Base-by-base conservation (phyloP, 2,888 invertebrate species). In the Dryocosmus kuriphilus region DNA sequence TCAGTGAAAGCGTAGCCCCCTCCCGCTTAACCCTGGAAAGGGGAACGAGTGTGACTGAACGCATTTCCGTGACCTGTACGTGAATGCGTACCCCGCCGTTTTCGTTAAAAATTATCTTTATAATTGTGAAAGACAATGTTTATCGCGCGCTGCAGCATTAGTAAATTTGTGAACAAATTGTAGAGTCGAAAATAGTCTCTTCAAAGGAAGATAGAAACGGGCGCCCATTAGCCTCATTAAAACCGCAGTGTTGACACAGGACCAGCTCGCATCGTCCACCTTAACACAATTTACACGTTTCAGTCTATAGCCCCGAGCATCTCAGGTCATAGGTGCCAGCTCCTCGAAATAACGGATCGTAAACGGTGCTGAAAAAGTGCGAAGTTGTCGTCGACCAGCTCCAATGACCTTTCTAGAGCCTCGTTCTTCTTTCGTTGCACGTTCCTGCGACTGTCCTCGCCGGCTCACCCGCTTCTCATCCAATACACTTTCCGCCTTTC, bases 341-440 rank as follows among this genome's bases (percentile, higher is more conserved):
- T 63, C 32, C 22, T 63, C n/a, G n/a, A 63, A 63, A 63, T 32
- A 63, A n/a, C 1, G 32, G 32, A 63, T 19, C 32, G n/a, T 32
- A 32, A 63, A 57, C 24, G 22, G 62, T 7, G 30, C 16, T 63
- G 32, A 63, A 63, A 63, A 63, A 63, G 62, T 63, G 65, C 65
- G 65, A 38, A 41, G 35, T 22, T 38, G 35, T 24, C 57, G 24
- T 24, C 24, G 24, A n/a, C 24, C 55, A 57, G 8, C 55, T 57
- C 55, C 24, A 57, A 57, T 57, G 67, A 38, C 71, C 75, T 67
- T 61, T 74, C 41, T 32, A 62, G 74, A 46, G 57, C 32, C 41
- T 74, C 46, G 65, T 16, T 63, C 41, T 19, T 62, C 63, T 61
- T 79, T 76, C 79, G 57, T 73, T 73, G 75, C 79, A 30, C 51